These are phyloP conservation scores for Ormyrus pomaceus DNA, from an alignment of 2,888 invertebrate genomes.

Conservation along the genomic window DNA sequence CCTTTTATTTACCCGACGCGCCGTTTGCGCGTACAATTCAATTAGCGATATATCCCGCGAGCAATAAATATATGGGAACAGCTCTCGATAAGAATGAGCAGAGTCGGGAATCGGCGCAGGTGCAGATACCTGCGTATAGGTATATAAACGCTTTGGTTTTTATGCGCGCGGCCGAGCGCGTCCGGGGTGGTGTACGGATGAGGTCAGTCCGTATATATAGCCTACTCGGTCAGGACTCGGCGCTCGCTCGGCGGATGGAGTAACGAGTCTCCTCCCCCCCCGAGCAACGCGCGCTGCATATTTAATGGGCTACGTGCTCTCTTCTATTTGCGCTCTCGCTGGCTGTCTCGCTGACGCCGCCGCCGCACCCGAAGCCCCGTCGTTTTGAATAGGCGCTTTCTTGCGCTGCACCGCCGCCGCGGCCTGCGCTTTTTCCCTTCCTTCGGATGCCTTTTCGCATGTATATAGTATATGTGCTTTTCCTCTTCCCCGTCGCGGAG, in stretches of 20 bases:
- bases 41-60: too few species aligned
- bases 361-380: background rate
- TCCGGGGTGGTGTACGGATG: background rate
- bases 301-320: conserved; percentile 19
- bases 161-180: too few species aligned
- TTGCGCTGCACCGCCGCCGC: too few species aligned
- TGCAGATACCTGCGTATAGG: too few species aligned
- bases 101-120: too few species aligned
- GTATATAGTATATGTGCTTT: background rate
- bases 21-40: background rate
- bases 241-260: background rate
- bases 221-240: too few species aligned
- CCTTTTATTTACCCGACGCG: conserved; percentile 25
- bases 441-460: background rate
- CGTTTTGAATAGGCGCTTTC: conserved; percentile 25
- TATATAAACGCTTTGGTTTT: too few species aligned
- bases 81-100: too few species aligned
- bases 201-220: conserved; percentile 12
- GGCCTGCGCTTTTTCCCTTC: conserved; percentile 2
- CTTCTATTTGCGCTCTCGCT: conserved; percentile 9
- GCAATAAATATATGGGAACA: too few species aligned
- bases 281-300: conserved; percentile 32
- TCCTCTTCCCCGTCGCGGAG: background rate
- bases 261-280: background rate
- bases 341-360: background rate